Base-by-base conservation (phyloP, 2,797 vertebrate genomes). In the Schizopygopsis malacanthus region DNA sequence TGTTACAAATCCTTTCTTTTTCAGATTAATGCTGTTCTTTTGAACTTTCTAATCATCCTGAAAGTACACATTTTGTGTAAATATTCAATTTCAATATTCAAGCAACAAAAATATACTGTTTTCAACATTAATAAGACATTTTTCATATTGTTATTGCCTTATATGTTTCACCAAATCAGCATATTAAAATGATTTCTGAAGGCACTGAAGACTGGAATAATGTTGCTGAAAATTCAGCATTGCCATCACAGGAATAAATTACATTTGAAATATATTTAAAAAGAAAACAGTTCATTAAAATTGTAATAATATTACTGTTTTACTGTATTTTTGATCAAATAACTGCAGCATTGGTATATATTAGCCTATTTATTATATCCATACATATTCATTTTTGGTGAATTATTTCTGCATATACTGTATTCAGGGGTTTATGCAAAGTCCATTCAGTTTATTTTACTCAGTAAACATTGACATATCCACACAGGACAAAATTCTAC, bases 381-480 rank as follows among this genome's bases (percentile, higher is more conserved):
- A 75, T 16, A 73, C 2, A 25, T 15, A 16, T 37, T 33, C 1
- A 69, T 69, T 10, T 41, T 1, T 5, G 1, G 16, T 67, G 25
- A 28, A 63, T 39, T 69, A 39, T 72, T n/a, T 47, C 13, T 59
- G 3, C 22, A 80, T 47, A 43, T 11, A 71, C 37, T 18, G 7
- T 71, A 56, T 25, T 37, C 50, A 18, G 45, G 22, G 12, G 12
- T 45, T 43, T 81, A 28, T 82, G 28, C 75, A 79, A 37, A 85
- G 76, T 80, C 82, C 39, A 37, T 61, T 79, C 6, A 77, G 79
- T 95, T 95, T 89, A 88, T 91, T 88, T 85, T 54, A 78, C 92
- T 90, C 90, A 92, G 90, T 94, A 94, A 94, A 94, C 93, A 93
- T 91, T 92, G 91, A 93, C 92, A 92, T 92, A 94, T 95, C 92